Base-by-base conservation (phyloP, 2,113 vertebrate genomes). In the Bos indicus region DNA sequence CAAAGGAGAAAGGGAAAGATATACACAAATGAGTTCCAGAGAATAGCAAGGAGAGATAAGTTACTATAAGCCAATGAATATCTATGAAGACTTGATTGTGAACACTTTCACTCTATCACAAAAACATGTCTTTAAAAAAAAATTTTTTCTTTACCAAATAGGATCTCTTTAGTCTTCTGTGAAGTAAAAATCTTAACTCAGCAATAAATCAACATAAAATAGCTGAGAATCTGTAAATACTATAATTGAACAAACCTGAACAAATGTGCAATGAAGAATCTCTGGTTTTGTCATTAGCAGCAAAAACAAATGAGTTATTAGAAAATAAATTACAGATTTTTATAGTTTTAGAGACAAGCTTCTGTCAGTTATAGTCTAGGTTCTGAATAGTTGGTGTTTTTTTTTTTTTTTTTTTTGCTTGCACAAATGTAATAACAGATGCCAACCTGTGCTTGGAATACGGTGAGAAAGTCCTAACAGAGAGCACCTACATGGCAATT, bases 371-470 rank as follows among this genome's bases (percentile, higher is more conserved):
- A 59, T 94, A 88, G 46, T 56, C 54, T n/a, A 88, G 51, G n/a
- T 96, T 97, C 59, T 97, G 59, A 91, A 83, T 89, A 64, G n/a
- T 36, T 74, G 17, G 36, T 17, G 21, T 36, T 33, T 36, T 33
- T 10, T 33, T n/a, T 51, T 10, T 33, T n/a, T 51, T 23, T 26
- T 87, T 74, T 94, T 85, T 80, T 71, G 17, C 80, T 77, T 95
- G 17, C 54, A 93, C 36, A 97, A 96, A 97, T 92, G 52, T 92
- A 95, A 23, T 85, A 86, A 95, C 92, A 97, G 97, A 85, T 91
- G 88, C 80, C 93, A 96, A 57, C 54, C 57, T 84, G 57, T 95
- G 81, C 57, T 56, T 94, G 30, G 57, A 96, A 81, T 87, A 85
- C 10, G 17, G 78, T 77, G 90, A 89, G 78, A 91, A 96, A 90